These are phyloP conservation scores for Polydesmus complanatus DNA, from an alignment of 2,888 invertebrate species.

Conservation along the genomic window DNA sequence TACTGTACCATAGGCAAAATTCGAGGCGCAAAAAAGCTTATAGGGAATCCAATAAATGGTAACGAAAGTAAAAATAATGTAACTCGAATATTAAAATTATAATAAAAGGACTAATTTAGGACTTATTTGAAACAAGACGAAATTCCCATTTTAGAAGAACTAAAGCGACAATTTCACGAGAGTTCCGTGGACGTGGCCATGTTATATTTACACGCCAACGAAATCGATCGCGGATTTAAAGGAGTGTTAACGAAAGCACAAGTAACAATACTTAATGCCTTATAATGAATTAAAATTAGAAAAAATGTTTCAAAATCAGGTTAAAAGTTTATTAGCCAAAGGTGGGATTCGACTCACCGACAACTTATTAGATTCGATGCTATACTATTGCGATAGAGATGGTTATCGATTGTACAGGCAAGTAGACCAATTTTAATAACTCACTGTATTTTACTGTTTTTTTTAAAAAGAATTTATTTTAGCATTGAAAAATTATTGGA, in stretches of 20 bases:
- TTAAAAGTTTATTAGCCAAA: not conserved
- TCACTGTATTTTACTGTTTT: not conserved
- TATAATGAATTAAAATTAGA: not conserved
- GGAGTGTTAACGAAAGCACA: not conserved
- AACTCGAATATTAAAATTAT: too few species aligned
- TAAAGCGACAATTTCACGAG: not conserved
- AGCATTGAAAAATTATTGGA: not conserved
- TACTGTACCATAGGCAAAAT: too few species aligned
- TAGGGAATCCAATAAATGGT: too few species aligned
- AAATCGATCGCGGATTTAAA: constrained; percentile 1
- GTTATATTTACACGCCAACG: not conserved
- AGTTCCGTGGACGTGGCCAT: not conserved
- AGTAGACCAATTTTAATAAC: not conserved
- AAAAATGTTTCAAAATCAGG: not conserved
- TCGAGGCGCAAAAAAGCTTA: too few species aligned
- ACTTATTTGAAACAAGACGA: not conserved
- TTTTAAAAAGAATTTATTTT: not conserved
- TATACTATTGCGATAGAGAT: not conserved
- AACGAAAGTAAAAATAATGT: too few species aligned
- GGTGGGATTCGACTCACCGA: not conserved
- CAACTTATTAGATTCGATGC: not conserved
- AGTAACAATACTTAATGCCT: not conserved
- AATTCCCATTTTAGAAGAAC: not conserved
- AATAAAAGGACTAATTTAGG: too few species aligned
- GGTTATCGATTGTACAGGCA: not conserved